These are phyloP conservation scores for Eurystomus gularis DNA, from an alignment of 2,113 vertebrate genomes.

Conservation along the genomic window DNA sequence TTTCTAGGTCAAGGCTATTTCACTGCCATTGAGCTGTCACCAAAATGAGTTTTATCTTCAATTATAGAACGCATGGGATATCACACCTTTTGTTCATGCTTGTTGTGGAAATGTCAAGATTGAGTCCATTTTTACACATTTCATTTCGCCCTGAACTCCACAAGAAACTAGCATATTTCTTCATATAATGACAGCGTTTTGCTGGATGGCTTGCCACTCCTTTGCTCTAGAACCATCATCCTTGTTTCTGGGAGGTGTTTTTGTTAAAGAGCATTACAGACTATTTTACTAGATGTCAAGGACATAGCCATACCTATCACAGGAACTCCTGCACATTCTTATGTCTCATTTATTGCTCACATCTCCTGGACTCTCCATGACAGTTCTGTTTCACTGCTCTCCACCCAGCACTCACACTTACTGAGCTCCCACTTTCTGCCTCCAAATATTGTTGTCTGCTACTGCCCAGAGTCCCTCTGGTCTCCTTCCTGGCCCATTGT, in stretches of 20 bases:
- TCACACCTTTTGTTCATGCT: constrained; percentile 59
- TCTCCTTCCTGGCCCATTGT: neutral
- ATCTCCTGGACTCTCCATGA: neutral
- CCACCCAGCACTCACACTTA: neutral
- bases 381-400: neutral
- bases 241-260: neutral
- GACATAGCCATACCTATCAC: neutral
- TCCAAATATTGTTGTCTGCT: neutral
- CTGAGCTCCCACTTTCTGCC: neutral
- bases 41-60: constrained; percentile 54
- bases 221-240: neutral
- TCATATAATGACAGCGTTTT: neutral
- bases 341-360: neutral
- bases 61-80: constrained; percentile 51
- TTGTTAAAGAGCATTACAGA: neutral
- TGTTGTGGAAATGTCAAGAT: neutral
- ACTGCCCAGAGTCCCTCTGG: neutral
- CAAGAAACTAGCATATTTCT: neutral
- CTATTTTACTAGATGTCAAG: neutral
- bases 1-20: constrained; percentile 41
- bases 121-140: constrained; percentile 22
- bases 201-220: neutral
- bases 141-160: neutral
- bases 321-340: neutral
- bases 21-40: neutral